These are phyloP conservation scores for Sebastes schlegelii DNA, from an alignment of 2,113 vertebrate genomes.

Conservation along the genomic window DNA sequence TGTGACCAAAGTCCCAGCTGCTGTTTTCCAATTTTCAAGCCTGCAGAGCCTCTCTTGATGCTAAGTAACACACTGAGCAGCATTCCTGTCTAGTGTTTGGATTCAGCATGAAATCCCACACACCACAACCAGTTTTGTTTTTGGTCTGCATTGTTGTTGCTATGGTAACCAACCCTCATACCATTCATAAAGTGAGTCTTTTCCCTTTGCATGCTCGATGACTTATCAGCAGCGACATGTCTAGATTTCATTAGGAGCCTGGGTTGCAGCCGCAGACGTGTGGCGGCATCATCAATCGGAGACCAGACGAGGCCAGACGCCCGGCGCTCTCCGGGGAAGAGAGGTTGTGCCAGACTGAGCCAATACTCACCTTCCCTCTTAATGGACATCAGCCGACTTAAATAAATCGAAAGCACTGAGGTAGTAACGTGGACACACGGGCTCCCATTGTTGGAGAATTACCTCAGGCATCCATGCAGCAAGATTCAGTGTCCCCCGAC, in stretches of 20 bases:
- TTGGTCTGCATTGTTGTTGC: constrained; percentile 30
- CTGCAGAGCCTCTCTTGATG: constrained; percentile 44
- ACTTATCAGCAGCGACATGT: constrained; percentile 10
- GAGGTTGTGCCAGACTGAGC: constrained; percentile 40
- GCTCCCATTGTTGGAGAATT: constrained; percentile 62
- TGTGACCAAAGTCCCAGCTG: constrained; percentile 74
- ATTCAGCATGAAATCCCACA: constrained; percentile 8
- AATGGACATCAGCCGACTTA: constrained; percentile 71
- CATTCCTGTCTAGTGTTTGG: not conserved
- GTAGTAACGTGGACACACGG: constrained; percentile 43
- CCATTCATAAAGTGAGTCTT: constrained; percentile 37
- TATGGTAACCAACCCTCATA: constrained; percentile 30
- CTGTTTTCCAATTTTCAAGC: constrained; percentile 73
- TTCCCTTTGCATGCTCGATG: constrained; percentile 13
- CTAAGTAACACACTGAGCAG: constrained; percentile 37
- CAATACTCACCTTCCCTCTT: constrained; percentile 48
- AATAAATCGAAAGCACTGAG: constrained; percentile 70
- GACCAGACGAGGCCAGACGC: constrained; percentile 45
- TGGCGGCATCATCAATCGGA: constrained; percentile 35
- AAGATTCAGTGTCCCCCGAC: constrained; percentile 54
- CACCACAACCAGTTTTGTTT: not conserved
- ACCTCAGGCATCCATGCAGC: constrained; percentile 45
- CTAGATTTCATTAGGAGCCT: constrained; percentile 38
- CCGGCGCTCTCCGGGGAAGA: constrained; percentile 37
- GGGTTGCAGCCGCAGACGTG: constrained; percentile 5